Evolutionary conservation across 2,113 vertebrate species (phyloP).

Genomic region (Chiloscyllium plagiosum): DNA sequence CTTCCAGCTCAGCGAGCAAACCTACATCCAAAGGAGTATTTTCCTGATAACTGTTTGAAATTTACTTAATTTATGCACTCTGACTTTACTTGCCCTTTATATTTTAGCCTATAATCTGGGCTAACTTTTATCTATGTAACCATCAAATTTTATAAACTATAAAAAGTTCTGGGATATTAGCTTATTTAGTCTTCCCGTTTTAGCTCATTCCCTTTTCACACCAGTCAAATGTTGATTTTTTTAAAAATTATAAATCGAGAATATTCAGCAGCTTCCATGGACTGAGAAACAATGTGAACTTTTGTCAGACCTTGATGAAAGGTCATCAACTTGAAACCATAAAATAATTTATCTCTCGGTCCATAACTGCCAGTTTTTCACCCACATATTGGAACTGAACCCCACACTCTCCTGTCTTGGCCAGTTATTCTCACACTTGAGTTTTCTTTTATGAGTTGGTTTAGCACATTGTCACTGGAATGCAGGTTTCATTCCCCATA

Average conservation of each 20-base stretch:
- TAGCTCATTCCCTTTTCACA: not conserved
- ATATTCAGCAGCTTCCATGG: not conserved
- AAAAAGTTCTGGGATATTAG: not conserved
- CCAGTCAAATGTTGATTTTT: not conserved
- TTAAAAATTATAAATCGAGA: not conserved
- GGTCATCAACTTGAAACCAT: not conserved
- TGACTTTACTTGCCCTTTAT: not conserved
- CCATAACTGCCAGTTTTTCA: not conserved
- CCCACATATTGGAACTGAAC: not conserved
- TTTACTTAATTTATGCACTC: not conserved
- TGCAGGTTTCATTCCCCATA: not conserved
- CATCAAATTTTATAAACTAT: not conserved
- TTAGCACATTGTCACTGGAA: not conserved
- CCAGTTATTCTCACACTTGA: not conserved
- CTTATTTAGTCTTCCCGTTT: not conserved
- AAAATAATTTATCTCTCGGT: not conserved
- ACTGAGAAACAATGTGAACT: not conserved
- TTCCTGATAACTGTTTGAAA: not conserved
- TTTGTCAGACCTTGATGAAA: not conserved
- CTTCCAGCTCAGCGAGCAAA: too few relatives aligned
- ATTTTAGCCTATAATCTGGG: not conserved
- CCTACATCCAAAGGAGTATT: not conserved
- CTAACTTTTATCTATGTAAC: not conserved
- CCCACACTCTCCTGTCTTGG: not conserved
- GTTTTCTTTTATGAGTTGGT: not conserved